Evolutionary conservation across 2,888 invertebrate genomes (phyloP).

Genomic region (Diarsia mendica): DNA sequence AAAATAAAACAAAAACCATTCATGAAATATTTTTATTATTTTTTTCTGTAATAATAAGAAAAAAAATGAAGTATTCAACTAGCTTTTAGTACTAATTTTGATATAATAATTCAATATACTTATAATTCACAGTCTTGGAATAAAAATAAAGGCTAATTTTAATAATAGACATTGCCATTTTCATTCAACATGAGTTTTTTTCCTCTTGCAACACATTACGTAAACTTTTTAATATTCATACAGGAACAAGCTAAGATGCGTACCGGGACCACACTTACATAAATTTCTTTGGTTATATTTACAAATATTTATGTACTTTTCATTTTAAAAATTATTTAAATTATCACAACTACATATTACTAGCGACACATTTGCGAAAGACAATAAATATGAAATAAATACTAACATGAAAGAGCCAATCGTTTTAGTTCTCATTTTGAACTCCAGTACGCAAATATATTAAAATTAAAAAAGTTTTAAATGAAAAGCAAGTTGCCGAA

Average conservation of each 20-base stretch:
- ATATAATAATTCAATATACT: slow-evolving; percentile 68
- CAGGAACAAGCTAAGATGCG: slow-evolving; percentile 51
- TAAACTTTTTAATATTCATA: slow-evolving; percentile 41
- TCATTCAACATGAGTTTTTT: slow-evolving; percentile 52
- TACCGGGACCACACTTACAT: slow-evolving; percentile 68
- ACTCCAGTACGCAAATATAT: slow-evolving; percentile 52
- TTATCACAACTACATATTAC: slow-evolving; percentile 56
- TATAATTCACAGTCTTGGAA: slow-evolving; percentile 80
- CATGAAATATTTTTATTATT: slow-evolving; percentile 64
- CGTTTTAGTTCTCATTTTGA: not conserved
- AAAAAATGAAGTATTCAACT: slow-evolving; percentile 63
- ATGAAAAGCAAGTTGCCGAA: not conserved
- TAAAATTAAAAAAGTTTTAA: not conserved
- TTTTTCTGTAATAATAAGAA: slow-evolving; percentile 67
- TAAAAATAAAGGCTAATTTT: slow-evolving; percentile 75
- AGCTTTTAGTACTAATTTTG: slow-evolving; percentile 66
- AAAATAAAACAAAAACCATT: slow-evolving; percentile 46
- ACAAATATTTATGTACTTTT: slow-evolving; percentile 74
- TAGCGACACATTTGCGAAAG: slow-evolving; percentile 37
- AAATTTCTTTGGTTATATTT: slow-evolving; percentile 86
- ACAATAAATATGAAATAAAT: slow-evolving; percentile 28
- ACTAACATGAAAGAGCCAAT: slow-evolving; percentile 14
- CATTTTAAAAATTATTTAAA: slow-evolving; percentile 59
- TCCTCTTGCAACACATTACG: slow-evolving; percentile 52
- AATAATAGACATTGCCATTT: slow-evolving; percentile 57